Evolutionary conservation across 2,113 vertebrate genomes (phyloP), one percentile per base, ranked within the genome.

Genomic region (Platichthys flesus): DNA sequence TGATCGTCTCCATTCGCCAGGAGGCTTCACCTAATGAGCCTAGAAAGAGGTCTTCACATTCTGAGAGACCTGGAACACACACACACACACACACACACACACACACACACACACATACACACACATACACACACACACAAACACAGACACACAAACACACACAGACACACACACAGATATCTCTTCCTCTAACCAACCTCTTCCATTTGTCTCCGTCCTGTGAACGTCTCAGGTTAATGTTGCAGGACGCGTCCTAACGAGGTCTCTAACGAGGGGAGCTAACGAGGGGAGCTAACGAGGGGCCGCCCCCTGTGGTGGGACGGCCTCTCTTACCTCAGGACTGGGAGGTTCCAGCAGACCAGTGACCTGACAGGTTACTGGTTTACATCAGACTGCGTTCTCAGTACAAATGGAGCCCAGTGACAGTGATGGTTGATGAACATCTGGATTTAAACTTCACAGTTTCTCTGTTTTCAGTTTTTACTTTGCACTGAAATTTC

Each of bases 161-260:
- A 55, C 49, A 62, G 45, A 79, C 69, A 67, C 64, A 49, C 65
- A 51, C 60, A 23, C 0, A 31, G 18, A 54, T 3, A 9, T 74
- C 54, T 42, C 26, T 3, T 51, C 49, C 42, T 56, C 56, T 28
- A 52, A 64, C 69, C 45, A n/a, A 3, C 79, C 63, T 58, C 52
- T 10, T 40, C 60, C 79, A 85, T 85, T 75, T 40, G 65, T 82
- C 76, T 82, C 66, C 24, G 68, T 81, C 74, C 21, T 40, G 62
- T 24, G 5, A 59, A 40, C 52, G 37, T 79, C 72, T 71, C 69
- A 71, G 45, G 71, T 60, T 74, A 88, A 88, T 79, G 76, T 20
- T 3, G 68, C 79, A 57, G 73, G 76, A 67, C 69, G 47, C 42
- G 81, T 71, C 58, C 81, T 81, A 84, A 84, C 58, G 71, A 78